Base-by-base conservation (phyloP, 2,113 vertebrate genomes). In the Caranx ignobilis region DNA sequence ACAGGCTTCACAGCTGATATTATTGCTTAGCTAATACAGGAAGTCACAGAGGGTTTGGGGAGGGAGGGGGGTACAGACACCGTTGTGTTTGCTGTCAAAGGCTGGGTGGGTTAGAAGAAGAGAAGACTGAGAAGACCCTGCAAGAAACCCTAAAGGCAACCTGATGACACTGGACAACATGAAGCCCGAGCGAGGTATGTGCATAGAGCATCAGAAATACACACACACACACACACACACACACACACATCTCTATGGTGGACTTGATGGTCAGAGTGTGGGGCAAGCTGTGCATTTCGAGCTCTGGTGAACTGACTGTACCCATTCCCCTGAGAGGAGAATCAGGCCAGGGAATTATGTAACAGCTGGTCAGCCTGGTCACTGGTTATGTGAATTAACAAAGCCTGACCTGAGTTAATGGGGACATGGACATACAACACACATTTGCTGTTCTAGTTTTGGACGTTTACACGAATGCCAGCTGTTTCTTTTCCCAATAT, bases 121-220 rank as follows among this genome's bases (percentile, higher is more conserved):
- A 72, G 68, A 72, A 83, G 78, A 90, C 68, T 35, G 80, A 81
- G 81, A 83, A 73, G 70, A 84, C 52, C 50, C 26, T 5, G 69
- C 48, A 55, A 45, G 13, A 89, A 15, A 66, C 41, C 64, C 21
- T 63, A 85, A 89, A 87, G 90, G 45, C 89, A 61, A 83, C 90
- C 90, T 83, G 85, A 92, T 94, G 92, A 94, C 95, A 87, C 87
- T 94, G 93, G 92, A 91, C 88, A 96, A 94, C 89, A 99, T 99
- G 98, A 99, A 99, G 96, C 88, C 97, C 72, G 97, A 98, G 82
- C 89, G 97, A 98, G 97, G 98, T 99, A 97, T 94, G 93, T 77
- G 82, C 26, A 26, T 1, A 26, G 35, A 43, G 18, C 77, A 80
- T 52, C 31, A 34, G n/a, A 45, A 45, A 56, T 39, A 55, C 19